Conservation (phyloP, 2,888 invertebrate genomes). For the Elmis aenea region DNA sequence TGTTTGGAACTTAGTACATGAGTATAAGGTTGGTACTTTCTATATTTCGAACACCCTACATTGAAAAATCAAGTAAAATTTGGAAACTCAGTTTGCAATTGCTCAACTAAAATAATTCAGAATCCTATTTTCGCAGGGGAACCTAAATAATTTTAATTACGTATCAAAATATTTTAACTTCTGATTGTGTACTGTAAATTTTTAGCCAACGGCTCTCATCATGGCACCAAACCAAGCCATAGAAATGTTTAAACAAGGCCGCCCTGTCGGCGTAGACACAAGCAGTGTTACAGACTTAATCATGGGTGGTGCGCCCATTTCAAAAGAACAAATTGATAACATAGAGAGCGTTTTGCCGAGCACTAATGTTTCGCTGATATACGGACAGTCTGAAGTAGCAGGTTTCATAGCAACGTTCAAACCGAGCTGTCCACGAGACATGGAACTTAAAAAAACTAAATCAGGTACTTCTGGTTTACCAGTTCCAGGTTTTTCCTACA, state of each 20-base stretch:
- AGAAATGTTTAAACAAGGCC: too few relatives aligned
- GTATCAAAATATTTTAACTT: too few relatives aligned
- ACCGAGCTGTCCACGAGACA: neutral
- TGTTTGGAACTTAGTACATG: neutral
- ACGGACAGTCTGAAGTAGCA: slow-evolving; percentile 11
- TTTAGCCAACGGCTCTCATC: slow-evolving; percentile 3
- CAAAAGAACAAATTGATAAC: slow-evolving; percentile 12
- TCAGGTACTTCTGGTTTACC: slow-evolving; percentile 4
- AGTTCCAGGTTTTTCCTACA: slow-evolving; percentile 2
- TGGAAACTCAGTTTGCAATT: too few relatives aligned
- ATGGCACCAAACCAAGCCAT: slow-evolving; percentile 2
- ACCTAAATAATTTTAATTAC: too few relatives aligned
- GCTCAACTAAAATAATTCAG: too few relatives aligned
- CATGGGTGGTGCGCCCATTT: slow-evolving; percentile 20
- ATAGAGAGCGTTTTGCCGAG: slow-evolving; percentile 29
- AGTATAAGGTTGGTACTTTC: slow-evolving; percentile 1
- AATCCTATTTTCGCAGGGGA: too few relatives aligned
- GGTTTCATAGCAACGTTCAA: slow-evolving; percentile 2
- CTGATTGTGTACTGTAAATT: too few relatives aligned
- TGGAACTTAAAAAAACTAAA: neutral
- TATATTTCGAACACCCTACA: too few relatives aligned
- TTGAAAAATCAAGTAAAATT: too few relatives aligned
- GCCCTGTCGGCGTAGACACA: neutral
- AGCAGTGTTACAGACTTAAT: slow-evolving; percentile 8
- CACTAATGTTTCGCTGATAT: slow-evolving; percentile 25